Percentiles rank a stretch among this genome's conserved stretches.
Evolutionary conservation across 2,113 vertebrate species (phyloP).

Genomic region (Pollachius pollachius): DNA sequence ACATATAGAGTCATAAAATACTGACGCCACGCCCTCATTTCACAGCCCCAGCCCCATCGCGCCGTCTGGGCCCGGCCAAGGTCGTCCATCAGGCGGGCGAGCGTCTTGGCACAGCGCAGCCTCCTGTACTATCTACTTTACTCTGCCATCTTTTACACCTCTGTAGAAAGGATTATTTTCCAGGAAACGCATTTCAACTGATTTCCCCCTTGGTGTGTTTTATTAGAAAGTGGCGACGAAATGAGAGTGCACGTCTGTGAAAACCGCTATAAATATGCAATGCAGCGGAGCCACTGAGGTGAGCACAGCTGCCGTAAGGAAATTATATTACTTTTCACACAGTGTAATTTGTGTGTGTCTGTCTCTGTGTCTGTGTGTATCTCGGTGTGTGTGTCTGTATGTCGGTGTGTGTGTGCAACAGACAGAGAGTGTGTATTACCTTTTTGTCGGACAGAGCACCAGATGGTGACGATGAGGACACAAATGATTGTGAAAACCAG

Average conservation of each 20-base stretch:
- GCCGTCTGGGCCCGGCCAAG: conserved; percentile 40
- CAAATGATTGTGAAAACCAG: conserved; percentile 90
- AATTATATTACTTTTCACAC: neutral
- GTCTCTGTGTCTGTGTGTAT: neutral
- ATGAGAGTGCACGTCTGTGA: conserved; percentile 17
- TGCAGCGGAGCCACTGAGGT: conserved; percentile 1
- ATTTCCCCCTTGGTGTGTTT: conserved; percentile 23
- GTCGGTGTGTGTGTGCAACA: conserved; percentile 3
- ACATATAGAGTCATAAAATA: conserved; percentile 60
- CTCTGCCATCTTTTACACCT: conserved; percentile 46
- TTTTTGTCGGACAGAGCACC: conserved; percentile 92
- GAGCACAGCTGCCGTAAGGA: conserved; percentile 6
- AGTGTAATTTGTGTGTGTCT: neutral
- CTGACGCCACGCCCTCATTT: conserved; percentile 40
- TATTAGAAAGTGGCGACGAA: conserved; percentile 8
- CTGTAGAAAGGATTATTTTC: conserved; percentile 41
- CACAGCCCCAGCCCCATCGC: conserved; percentile 25
- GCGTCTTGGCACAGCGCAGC: conserved; percentile 27
- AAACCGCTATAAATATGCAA: conserved; percentile 29
- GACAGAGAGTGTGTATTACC: conserved; percentile 65
- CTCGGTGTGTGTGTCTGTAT: neutral
- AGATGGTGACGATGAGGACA: conserved; percentile 88
- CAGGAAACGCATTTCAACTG: conserved; percentile 22
- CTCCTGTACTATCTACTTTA: conserved; percentile 19
- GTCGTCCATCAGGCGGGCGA: conserved; percentile 51